These are phyloP conservation scores for Drosophila setosimentum DNA, from an alignment of 2,888 invertebrate genomes.

Conservation along the genomic window DNA sequence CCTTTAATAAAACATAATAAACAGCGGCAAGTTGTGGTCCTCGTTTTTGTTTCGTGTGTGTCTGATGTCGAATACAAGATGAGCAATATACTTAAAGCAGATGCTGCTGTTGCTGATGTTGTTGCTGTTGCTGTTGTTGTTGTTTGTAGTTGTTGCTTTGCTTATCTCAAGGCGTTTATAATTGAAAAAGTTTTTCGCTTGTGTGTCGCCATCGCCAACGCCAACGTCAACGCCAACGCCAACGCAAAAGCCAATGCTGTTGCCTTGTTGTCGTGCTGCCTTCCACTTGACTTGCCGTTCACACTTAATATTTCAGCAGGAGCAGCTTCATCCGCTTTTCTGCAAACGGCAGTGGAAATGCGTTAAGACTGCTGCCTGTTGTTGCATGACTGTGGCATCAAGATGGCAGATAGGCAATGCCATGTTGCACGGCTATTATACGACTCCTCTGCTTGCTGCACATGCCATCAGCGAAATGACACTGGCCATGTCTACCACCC, in stretches of 20 bases:
- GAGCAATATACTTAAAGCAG: conserved; percentile 29
- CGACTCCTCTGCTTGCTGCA: neutral
- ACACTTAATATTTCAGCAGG: conserved; percentile 66
- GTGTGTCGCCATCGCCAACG: conserved; percentile 47
- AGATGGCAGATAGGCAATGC: conserved; percentile 19
- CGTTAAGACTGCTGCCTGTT: conserved; percentile 27
- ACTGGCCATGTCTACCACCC: neutral
- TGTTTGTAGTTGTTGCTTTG: conserved; percentile 29
- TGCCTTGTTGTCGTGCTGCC: conserved; percentile 11
- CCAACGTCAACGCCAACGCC: conserved; percentile 12
- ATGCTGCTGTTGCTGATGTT: conserved; percentile 6
- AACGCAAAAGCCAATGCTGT: conserved; percentile 22
- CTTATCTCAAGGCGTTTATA: conserved; percentile 65
- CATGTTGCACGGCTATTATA: neutral
- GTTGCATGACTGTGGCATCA: conserved; percentile 13
- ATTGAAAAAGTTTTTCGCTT: conserved; percentile 72
- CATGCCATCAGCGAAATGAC: conserved; percentile 1
- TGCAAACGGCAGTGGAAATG: conserved; percentile 4
- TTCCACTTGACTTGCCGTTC: conserved; percentile 58
- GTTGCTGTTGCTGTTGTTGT: neutral
- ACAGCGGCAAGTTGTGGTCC: conserved; percentile 39
- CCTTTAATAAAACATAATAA: conserved; percentile 52
- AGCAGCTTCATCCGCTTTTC: conserved; percentile 15
- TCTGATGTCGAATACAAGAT: conserved; percentile 1
- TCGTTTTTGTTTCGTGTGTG: conserved; percentile 12